Conservation (phyloP, 2,797 vertebrate genomes). For the Falco naumanni region DNA sequence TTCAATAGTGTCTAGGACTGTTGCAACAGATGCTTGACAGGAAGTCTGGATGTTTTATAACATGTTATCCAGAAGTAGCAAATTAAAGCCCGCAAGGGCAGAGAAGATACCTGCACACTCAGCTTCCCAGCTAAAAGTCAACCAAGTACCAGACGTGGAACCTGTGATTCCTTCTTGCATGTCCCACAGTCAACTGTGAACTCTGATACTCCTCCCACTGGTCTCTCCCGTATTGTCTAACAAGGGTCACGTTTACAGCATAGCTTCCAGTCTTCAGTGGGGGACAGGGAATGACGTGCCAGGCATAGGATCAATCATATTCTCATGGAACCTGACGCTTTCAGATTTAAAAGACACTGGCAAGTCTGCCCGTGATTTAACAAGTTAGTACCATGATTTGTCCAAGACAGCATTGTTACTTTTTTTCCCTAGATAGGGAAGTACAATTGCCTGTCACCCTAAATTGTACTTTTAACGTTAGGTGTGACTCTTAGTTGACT, state of each 20-base stretch:
- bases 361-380: neutral
- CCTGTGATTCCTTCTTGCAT: neutral
- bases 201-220: neutral
- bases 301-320: fast-evolving
- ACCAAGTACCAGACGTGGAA: neutral
- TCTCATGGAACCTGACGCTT: neutral
- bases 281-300: neutral
- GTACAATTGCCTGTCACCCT: neutral
- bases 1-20: neutral
- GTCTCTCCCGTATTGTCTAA: neutral
- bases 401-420: neutral
- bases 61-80: neutral
- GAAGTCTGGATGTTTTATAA: neutral
- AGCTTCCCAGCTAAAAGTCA: neutral
- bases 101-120: neutral
- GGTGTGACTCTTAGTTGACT: neutral
- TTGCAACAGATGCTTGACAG: neutral
- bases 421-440: neutral
- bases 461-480: neutral
- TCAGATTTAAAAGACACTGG: neutral
- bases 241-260: neutral
- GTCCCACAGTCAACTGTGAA: neutral
- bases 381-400: neutral
- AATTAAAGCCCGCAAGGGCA: neutral
- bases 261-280: neutral